Evolutionary conservation across 2,888 invertebrate genomes (phyloP).

Genomic region (Amblyjoppa proteus): DNA sequence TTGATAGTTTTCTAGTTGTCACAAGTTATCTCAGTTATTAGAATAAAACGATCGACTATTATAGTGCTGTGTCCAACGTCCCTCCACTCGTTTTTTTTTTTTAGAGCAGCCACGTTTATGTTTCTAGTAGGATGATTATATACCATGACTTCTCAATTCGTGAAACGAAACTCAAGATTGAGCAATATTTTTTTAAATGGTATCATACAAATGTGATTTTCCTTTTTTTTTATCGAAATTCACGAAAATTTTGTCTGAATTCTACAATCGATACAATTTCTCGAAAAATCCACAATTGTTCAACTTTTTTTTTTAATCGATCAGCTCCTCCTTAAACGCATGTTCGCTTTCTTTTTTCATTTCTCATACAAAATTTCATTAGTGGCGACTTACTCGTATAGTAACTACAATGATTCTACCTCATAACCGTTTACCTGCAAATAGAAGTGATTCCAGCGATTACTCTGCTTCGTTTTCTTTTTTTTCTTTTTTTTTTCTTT

Average conservation of each 20-base stretch:
- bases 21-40: slow-evolving; percentile 46
- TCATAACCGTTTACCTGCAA: slow-evolving; percentile 64
- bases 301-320: slow-evolving; percentile 24
- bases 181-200: slow-evolving; percentile 65
- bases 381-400: slow-evolving; percentile 40
- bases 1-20: slow-evolving; percentile 59
- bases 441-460: slow-evolving; percentile 75
- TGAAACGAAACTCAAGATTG: slow-evolving; percentile 63
- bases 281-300: slow-evolving; percentile 49
- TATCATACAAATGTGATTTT: slow-evolving; percentile 64
- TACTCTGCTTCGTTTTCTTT: slow-evolving; percentile 39
- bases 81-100: not conserved
- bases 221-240: slow-evolving; percentile 31
- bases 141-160: slow-evolving; percentile 36
- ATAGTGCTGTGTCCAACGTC: slow-evolving; percentile 33
- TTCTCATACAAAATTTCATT: slow-evolving; percentile 33
- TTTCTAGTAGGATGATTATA: slow-evolving; percentile 58
- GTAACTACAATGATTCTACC: slow-evolving; percentile 44
- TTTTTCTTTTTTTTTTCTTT: slow-evolving; percentile 56
- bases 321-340: not conserved
- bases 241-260: slow-evolving; percentile 34
- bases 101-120: slow-evolving; percentile 31
- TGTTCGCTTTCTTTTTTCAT: not conserved
- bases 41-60: slow-evolving; percentile 54
- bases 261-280: slow-evolving; percentile 61